A percentile compares a stretch with the other conserved stretches of the same genome.
phyloP scores from a whole-genome alignment of 2,888 invertebrate species.

The Tachina grossa region DNA sequence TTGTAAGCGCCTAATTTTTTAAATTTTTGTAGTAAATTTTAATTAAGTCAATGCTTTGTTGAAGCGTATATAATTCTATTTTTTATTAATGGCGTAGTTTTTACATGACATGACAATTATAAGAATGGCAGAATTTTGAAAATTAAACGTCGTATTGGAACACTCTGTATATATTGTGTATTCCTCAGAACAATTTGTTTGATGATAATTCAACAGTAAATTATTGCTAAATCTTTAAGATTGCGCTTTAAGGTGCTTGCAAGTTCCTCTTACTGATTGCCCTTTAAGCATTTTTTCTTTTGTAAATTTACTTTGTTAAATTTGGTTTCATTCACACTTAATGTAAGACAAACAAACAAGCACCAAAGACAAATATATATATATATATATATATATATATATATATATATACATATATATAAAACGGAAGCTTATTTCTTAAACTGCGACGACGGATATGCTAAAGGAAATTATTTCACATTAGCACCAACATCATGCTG shows the following conservation, averaged over 20 bases:
- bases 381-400: no score
- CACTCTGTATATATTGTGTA: no score
- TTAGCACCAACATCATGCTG: conserved; percentile 69
- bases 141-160: no score
- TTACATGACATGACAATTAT: no score
- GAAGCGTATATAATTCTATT: no score
- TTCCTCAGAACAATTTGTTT: background rate
- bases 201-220: background rate
- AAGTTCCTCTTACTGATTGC: conserved; percentile 25
- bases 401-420: background rate
- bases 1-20: no score
- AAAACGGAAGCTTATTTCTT: conserved; percentile 64
- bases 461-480: conserved; percentile 72
- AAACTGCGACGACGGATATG: conserved; percentile 67
- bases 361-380: background rate
- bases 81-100: no score
- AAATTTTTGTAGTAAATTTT: no score
- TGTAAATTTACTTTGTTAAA: conserved; percentile 39
- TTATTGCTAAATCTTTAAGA: background rate
- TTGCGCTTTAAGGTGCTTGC: conserved; percentile 26
- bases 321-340: conserved; percentile 54
- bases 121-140: no score
- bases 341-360: conserved; percentile 24
- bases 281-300: conserved; percentile 31
- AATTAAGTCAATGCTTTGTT: background rate